These are phyloP conservation scores for Anomalospiza imberbis DNA, from an alignment of 2,797 vertebrate genomes.

Conservation along the genomic window DNA sequence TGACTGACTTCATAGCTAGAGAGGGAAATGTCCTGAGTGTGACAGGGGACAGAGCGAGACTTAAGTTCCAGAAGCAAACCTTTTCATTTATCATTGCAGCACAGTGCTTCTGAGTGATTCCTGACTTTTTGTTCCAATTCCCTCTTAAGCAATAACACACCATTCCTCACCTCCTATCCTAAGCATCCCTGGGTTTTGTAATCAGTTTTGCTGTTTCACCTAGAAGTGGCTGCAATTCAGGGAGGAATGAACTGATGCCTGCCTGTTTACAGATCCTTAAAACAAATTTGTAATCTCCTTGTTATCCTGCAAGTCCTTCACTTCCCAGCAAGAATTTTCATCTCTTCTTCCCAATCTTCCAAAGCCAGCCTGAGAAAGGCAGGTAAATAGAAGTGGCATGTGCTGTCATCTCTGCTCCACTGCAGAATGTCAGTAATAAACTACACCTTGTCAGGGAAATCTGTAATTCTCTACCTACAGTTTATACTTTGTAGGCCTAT, in stretches of 20 bases:
- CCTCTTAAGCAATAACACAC: background rate
- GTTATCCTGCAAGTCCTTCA: background rate
- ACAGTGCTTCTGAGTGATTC: conserved; percentile 1
- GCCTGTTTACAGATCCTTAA: background rate
- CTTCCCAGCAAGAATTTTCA: background rate
- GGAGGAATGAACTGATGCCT: background rate
- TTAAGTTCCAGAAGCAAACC: background rate
- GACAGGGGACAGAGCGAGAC: background rate
- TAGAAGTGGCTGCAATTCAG: background rate
- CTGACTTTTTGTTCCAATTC: conserved; percentile 9
- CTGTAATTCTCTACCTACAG: background rate
- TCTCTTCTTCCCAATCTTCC: background rate
- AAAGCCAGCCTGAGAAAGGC: background rate
- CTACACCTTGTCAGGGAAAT: background rate
- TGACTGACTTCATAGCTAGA: background rate
- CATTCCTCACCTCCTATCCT: background rate
- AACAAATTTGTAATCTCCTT: background rate
- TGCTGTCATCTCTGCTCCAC: background rate
- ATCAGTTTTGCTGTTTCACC: background rate
- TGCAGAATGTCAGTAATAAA: background rate
- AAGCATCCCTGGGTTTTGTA: background rate
- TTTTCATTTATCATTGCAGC: background rate
- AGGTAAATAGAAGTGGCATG: background rate
- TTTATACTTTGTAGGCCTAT: background rate
- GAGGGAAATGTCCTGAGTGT: background rate